Evolutionary conservation across 2,797 vertebrate genomes (phyloP).

Genomic region (Lutjanus argentimaculatus): DNA sequence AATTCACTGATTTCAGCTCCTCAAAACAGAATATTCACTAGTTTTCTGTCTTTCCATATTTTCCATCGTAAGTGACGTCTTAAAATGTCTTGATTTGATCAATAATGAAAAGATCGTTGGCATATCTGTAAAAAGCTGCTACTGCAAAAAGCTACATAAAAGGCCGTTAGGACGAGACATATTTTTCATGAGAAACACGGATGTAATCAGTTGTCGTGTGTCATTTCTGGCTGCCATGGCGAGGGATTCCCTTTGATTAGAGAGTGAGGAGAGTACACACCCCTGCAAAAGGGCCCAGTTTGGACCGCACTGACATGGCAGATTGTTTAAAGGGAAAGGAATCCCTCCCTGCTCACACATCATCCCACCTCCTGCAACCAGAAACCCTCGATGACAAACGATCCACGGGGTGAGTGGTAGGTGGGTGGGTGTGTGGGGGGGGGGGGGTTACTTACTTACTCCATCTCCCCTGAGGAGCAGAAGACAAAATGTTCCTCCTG

Average conservation of each 20-base stretch:
- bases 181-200: conserved; percentile 14
- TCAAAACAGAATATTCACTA: not conserved
- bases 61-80: not conserved
- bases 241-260: conserved; percentile 77
- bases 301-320: conserved; percentile 79
- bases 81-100: not conserved
- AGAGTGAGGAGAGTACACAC: conserved; percentile 71
- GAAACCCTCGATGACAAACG: conserved; percentile 65
- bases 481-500: conserved; percentile 41
- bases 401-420: conserved; percentile 1
- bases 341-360: conserved; percentile 65
- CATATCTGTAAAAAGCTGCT: not conserved
- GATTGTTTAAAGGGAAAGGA: conserved; percentile 79
- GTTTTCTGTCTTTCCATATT: not conserved
- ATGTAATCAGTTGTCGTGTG: conserved; percentile 3
- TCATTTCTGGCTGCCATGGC: conserved; percentile 50
- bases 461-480: conserved; percentile 28
- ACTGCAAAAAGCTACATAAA: not conserved
- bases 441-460: conserved; percentile 1
- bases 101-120: not conserved
- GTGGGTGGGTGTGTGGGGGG: not conserved
- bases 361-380: conserved; percentile 74
- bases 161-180: not conserved
- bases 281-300: conserved; percentile 69
- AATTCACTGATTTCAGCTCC: not conserved